Base-by-base conservation (phyloP, 1,140 invertebrate genomes). In the Coptotermes formosanus region DNA sequence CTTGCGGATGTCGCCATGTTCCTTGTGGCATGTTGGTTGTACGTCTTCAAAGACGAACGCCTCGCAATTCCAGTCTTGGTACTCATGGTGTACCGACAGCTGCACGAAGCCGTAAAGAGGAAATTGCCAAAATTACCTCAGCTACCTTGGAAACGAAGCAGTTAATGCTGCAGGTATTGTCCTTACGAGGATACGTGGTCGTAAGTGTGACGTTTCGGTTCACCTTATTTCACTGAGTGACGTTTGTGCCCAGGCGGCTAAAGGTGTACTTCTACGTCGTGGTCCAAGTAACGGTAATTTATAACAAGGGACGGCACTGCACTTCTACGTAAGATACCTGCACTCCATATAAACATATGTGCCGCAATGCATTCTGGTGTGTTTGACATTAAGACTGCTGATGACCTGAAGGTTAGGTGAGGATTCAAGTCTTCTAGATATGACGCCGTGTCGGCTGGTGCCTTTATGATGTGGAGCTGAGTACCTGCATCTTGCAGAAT, bases 41-140 rank as follows among this genome's bases (percentile, higher is more conserved):
- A 96, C 89, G 89, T 96, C 21, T 96, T 96, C 88, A 95, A 95
- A 88, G 95, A 95, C 88, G 95, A 96, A 89, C 91, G 94, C 85
- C 91, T 96, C 32, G 95, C 95, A 2, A 92, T 97, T 86, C 96
- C 96, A 38, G 93, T 96, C 87, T 92, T 97, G 85, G 92, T 94
- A 14, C 91, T 97, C 1, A 93, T 96, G 88, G 93, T 96, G 83
- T 96, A 96, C 89, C 92, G 95, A 85, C 95, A 95, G 89, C 88
- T 96, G 55, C 93, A 95, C 88, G 93, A 95, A 88, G 93, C 94
- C 84, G 85, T 93, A 7, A 87, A 88, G 82, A 90, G 90, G 86
- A 91, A 91, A 87, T 90, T 93, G 83, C 92, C 92, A 25, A 48
- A 52, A 12, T 52, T 84, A n/a, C 83, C 52, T n/a, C 48, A n/a